Evolutionary conservation across 2,888 invertebrate species (phyloP), one percentile per base, ranked within the genome.

Genomic region (Tyria jacobaeae): DNA sequence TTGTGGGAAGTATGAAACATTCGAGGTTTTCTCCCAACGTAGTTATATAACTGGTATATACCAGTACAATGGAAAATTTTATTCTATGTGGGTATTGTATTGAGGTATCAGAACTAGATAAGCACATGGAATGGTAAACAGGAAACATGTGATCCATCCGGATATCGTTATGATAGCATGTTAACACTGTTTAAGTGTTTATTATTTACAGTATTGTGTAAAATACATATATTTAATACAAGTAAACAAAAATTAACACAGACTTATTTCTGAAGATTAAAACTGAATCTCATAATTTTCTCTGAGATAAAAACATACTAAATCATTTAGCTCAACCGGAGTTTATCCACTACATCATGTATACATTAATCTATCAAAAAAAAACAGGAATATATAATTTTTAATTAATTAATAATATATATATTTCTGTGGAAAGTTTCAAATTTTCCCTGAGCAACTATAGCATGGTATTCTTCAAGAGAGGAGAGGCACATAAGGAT

Each of bases 131-230:
- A 55, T 68, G 12, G 62, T 76, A 66, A 69, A 71, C 78, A 75
- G 75, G 78, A 75, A 77, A 53, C 39, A 39, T n/a, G 58, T 62
- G 54, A 75, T 74, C 77, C 63, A 37, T 34, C 57, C 63, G 62
- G 62, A 71, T 69, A 67, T 74, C 44, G 48, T 17, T 41, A 56
- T 49, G 63, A 75, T 71, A 71, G 58, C 47, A 24, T 15, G 15
- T 27, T 51, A 51, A 15, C 35, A 35, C 35, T 35, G 35, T 24
- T 24, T 15, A 44, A 21, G 4, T 17, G 14, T 34, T 34, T 34
- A 34, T 51, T 34, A 21, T 35, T 51, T 15, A 21, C 15, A 51
- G 34, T 51, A 21, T 10, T 21, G 10, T 7, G 31, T 31, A 51
- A 34, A 51, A 24, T 24, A 7, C 7, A 31, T 21, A 7, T 44